These are phyloP conservation scores for Gymnoscopelus microlampas DNA, from an alignment of 2,797 vertebrate genomes.

Conservation along the genomic window DNA sequence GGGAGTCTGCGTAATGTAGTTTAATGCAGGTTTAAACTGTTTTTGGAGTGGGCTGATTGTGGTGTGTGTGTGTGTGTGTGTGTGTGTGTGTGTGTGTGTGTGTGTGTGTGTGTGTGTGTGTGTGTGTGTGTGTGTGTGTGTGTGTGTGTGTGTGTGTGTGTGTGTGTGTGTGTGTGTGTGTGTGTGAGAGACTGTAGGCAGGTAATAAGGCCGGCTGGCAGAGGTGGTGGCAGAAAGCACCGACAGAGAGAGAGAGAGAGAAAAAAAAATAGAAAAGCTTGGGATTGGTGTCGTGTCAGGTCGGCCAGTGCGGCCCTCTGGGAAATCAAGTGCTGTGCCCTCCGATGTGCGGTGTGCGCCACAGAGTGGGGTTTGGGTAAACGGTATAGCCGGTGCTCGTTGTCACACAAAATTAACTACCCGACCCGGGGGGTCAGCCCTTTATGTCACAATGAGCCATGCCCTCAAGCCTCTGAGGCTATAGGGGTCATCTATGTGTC, in stretches of 20 bases:
- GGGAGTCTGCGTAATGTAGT: constrained; percentile 47
- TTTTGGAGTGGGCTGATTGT: constrained; percentile 61
- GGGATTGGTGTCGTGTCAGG: constrained; percentile 48
- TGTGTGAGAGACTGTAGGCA: constrained; percentile 50
- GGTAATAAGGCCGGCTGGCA: constrained; percentile 66
- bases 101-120: too few species aligned
- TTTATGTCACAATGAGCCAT: constrained; percentile 1
- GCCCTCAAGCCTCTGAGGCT: constrained; percentile 7
- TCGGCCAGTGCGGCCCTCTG: constrained; percentile 52
- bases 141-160: too few species aligned
- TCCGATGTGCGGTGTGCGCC: constrained; percentile 43
- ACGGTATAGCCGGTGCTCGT: constrained; percentile 40
- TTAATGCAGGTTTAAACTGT: constrained; percentile 66
- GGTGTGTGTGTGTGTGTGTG: constrained; percentile 6
- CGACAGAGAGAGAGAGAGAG: background rate
- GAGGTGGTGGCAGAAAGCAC: constrained; percentile 41
- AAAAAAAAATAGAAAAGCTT: constrained; percentile 8
- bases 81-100: too few species aligned
- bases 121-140: too few species aligned
- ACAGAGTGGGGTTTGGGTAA: constrained; percentile 29
- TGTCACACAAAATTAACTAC: constrained; percentile 56
- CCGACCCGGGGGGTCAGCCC: constrained; percentile 17
- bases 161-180: too few species aligned
- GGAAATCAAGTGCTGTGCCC: constrained; percentile 75
- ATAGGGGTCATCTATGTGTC: too few species aligned